Evolutionary conservation across 2,888 invertebrate species (phyloP), one percentile per base, ranked within the genome.

Genomic region (Drymonia ruficornis): DNA sequence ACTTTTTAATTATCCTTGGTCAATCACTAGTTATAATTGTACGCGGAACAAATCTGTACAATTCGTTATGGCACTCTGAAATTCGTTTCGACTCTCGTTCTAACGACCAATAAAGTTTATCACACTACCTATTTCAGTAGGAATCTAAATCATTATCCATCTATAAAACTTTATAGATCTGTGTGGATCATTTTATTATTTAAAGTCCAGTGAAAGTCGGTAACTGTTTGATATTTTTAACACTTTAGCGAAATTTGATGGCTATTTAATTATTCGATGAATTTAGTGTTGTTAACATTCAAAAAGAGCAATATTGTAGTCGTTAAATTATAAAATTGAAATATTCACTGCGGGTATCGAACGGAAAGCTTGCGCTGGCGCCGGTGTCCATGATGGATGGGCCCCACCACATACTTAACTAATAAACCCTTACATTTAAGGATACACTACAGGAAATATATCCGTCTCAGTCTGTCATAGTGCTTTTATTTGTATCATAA

Each of bases 21-120:
- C 85, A 86, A 87, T 89, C 84, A 84, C 75, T 74, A 72, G 64
- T 70, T 78, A 67, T 75, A 75, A 78, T 80, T 74, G 73, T 59
- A 63, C 48, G 81, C 83, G 81, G 80, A 75, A 75, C 87, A 70
- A 90, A 90, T 87, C 72, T 67, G 53, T 59, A 55, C 59, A 73
- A 90, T 91, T 83, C 68, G 84, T 79, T 75, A 72, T 83, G 83
- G 80, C 86, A 81, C 83, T 89, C 83, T 80, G 56, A 59, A 72
- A 87, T 91, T 86, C 58, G 83, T 66, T 68, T 72, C 86, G 88
- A 79, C 75, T 76, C 81, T 87, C 84, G 73, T 81, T 83, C 76
- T 83, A 87, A 86, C 86, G 85, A 87, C 79, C 89, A 85, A 89
- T 89, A 89, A 89, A 89, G 67, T 90, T 89, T 85, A 89, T 85